Evolutionary conservation across 2,888 invertebrate species (phyloP), one percentile per base, ranked within the genome.

Genomic region (Charanyca ferruginea): DNA sequence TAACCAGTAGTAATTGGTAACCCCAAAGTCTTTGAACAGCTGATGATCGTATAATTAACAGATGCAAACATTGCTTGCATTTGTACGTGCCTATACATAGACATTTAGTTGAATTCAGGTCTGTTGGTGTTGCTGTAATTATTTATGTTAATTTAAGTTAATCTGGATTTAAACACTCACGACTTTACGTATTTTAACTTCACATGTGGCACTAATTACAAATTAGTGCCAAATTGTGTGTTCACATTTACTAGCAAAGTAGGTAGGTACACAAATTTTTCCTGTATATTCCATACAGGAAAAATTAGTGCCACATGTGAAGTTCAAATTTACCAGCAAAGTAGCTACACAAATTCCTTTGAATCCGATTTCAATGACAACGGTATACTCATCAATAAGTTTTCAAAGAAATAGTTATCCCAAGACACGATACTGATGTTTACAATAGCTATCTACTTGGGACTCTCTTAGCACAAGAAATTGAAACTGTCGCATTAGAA

Each of bases 401-500:
- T n/a, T n/a, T 22, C 11, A 48, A 42, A 38, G 11, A 42, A 66
- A 41, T 13, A 51, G 72, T 8, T 28, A n/a, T 25, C 45, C 38
- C 38, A 38, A 25, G 38, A 47, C 9, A 45, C 4, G 42, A 11
- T 59, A 35, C 49, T 51, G 18, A 47, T 71, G 47, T 68, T 62
- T 47, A 48, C 35, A 69, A 53, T 62, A 53, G 22, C n/a, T 28
- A 42, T 16, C 53, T 35, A 25, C 53, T 48, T 28, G 41, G 18
- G 65, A 64, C 52, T 44, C 9, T 48, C 25, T 64, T 53, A 22
- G 22, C 18, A 48, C 48, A 35, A 65, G n/a, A 38, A 73, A 73
- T 69, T 69, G 73, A 52, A 69, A 44, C 25, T 54, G 65, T 64
- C 53, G 8, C 41, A 25, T 32, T n/a, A n/a, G 18, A 64, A 32